These are phyloP conservation scores for Sanderia malayensis DNA, from an alignment of 30 jellyfish, hydroid and myxozoan species.

Conservation along the genomic window DNA sequence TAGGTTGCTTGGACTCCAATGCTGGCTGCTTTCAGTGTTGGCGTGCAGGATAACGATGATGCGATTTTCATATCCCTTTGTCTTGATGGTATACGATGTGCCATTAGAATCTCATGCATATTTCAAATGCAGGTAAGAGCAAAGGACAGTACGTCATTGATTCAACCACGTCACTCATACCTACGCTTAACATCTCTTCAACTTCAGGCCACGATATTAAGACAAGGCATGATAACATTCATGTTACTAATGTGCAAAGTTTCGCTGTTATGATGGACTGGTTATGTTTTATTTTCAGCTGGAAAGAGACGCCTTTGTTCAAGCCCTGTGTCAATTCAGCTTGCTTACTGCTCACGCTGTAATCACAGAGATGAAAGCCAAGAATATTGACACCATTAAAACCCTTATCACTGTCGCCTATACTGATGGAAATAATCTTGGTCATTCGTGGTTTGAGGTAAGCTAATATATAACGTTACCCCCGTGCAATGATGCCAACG, in stretches of 20 bases:
- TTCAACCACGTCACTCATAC: too few species aligned
- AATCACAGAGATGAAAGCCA: conserved; percentile 94
- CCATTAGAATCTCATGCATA: conserved; percentile 87
- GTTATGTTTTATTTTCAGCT: conserved; percentile 73
- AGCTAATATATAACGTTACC: conserved; percentile 8
- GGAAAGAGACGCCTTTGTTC: conserved; percentile 94
- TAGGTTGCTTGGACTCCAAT: conserved; percentile 96
- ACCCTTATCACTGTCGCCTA: conserved; percentile 89
- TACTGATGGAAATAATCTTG: conserved; percentile 95
- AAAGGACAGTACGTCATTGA: too few species aligned
- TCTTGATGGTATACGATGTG: conserved; percentile 96
- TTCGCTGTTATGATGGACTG: too few species aligned
- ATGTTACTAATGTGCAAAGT: too few species aligned
- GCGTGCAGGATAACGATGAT: conserved; percentile 92
- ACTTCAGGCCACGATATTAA: too few species aligned
- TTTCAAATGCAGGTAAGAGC: conserved; percentile 96
- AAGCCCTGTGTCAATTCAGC: conserved; percentile 95
- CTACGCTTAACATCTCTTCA: too few species aligned
- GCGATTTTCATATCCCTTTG: conserved; percentile 73
- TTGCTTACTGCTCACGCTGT: conserved; percentile 95
- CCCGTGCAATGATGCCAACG: too few species aligned
- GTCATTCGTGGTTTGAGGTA: conserved; percentile 96
- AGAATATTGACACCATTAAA: conserved; percentile 88
- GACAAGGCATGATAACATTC: too few species aligned
- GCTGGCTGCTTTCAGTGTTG: conserved; percentile 96